Evolutionary conservation across 2,888 invertebrate species (phyloP).

Genomic region (Cerceris rybyensis): DNA sequence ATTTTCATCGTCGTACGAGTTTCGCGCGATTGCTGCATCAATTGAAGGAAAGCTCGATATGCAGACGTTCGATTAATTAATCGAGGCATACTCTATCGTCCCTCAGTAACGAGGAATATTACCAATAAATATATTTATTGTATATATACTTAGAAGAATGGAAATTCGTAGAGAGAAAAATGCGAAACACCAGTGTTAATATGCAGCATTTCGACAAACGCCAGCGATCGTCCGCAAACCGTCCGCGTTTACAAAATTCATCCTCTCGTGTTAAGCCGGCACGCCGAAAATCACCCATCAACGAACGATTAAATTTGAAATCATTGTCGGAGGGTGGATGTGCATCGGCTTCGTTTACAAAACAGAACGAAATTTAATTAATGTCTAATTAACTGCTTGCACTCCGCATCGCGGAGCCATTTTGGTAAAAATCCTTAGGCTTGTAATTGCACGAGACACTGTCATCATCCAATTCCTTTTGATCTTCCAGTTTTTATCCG

Average conservation of each 20-base stretch:
- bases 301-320: slow-evolving; percentile 5
- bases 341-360: slow-evolving; percentile 48
- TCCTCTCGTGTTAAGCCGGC: slow-evolving; percentile 8
- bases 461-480: not conserved
- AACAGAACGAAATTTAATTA: slow-evolving; percentile 58
- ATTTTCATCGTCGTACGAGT: too few species aligned
- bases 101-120: too few species aligned
- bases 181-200: not conserved
- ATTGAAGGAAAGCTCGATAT: too few species aligned
- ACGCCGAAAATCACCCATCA: slow-evolving; percentile 10
- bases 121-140: too few species aligned
- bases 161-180: not conserved
- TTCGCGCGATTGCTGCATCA: too few species aligned
- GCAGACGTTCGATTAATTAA: too few species aligned
- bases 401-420: slow-evolving; percentile 60
- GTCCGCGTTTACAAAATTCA: slow-evolving; percentile 43
- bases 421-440: slow-evolving; percentile 73
- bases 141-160: not conserved
- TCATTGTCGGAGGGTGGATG: not conserved
- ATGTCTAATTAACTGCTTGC: slow-evolving; percentile 62
- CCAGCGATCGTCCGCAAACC: slow-evolving; percentile 46
- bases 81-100: too few species aligned
- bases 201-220: not conserved
- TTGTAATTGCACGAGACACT: slow-evolving; percentile 42
- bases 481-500: not conserved